Base-by-base conservation (phyloP, 2,113 vertebrate species). In the Oryzias melastigma region DNA sequence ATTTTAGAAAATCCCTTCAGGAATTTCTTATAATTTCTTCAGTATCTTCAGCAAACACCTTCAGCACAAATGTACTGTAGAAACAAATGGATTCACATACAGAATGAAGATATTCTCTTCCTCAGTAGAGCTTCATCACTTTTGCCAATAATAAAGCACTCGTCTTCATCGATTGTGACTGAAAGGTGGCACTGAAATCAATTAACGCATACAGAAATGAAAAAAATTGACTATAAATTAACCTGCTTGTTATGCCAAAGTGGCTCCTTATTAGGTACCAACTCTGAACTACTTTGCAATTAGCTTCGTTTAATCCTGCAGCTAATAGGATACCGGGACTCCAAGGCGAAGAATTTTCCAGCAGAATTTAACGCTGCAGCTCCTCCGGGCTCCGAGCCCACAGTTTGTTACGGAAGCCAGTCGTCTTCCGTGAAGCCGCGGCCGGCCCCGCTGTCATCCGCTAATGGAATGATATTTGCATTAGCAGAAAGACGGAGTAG, bases 261-360 rank as follows among this genome's bases (percentile, higher is more conserved):
- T 40, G 49, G 40, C 18, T 58, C 70, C 56, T 48, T 15, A 8
- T 5, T 49, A 56, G 48, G 14, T 65, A 16, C 52, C 19, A 16
- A 52, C 58, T 77, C 52, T 53, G 29, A 68, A 59, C 51, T 57
- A 52, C 50, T 81, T 65, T 71, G 52, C 77, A 71, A 78, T 69
- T 20, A 71, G 14, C 62, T 80, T 60, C 52, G 48, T 66, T 73
- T 80, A 71, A 81, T 83, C 80, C 70, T 63, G 55, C 43, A 49
- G 68, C 62, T 77, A 73, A 77, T 57, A 49, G 29, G 19, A 67
- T 54, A 57, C 62, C 77, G 65, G 67, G 24, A 62, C 58, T 73
- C 45, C 27, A n/a, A 53, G 44, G 50, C 67, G 47, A n/a, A 70
- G 59, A 61, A 77, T 65, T 35, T 68, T 65, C 50, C 42, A 65